phyloP scores from a whole-genome alignment of 2,888 invertebrate genomes.

The Xylota segnis region DNA sequence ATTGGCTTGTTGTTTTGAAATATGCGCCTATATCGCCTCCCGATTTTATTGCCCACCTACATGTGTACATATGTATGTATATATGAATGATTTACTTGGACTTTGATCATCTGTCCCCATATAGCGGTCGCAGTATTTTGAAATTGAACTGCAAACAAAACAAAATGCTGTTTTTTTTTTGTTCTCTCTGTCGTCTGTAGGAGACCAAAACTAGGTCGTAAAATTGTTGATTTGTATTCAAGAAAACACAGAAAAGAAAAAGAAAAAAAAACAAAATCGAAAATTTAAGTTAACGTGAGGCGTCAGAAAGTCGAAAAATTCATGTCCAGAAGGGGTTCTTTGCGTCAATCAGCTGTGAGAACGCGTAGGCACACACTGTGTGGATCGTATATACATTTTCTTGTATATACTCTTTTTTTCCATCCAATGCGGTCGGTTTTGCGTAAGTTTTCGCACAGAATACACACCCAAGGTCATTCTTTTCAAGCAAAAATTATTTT shows the following conservation, averaged over 20 bases:
- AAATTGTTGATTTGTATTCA: constrained; percentile 66
- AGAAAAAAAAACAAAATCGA: constrained; percentile 6
- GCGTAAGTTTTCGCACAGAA: constrained; percentile 73
- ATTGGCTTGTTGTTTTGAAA: constrained; percentile 26
- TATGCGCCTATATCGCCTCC: constrained; percentile 4
- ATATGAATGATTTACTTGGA: constrained; percentile 33
- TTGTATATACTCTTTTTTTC: background rate
- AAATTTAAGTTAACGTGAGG: constrained; percentile 51
- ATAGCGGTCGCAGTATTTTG: constrained; percentile 31
- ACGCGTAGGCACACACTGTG: constrained; percentile 44
- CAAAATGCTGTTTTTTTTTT: constrained; percentile 19
- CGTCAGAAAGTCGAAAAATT: constrained; percentile 60
- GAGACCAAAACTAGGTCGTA: constrained; percentile 65
- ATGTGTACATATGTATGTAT: background rate
- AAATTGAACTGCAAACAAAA: constrained; percentile 46
- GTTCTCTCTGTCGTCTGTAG: constrained; percentile 34
- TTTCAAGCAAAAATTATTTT: constrained; percentile 62
- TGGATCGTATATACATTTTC: constrained; percentile 21
- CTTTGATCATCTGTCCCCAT: constrained; percentile 40
- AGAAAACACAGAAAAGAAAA: constrained; percentile 20
- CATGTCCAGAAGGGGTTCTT: constrained; percentile 40
- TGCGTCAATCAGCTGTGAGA: constrained; percentile 71
- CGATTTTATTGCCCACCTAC: constrained; percentile 37
- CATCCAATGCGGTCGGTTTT: constrained; percentile 63
- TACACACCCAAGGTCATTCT: constrained; percentile 71